Evolutionary conservation across 2,888 invertebrate genomes (phyloP).

Genomic region (Erynnis tages): DNA sequence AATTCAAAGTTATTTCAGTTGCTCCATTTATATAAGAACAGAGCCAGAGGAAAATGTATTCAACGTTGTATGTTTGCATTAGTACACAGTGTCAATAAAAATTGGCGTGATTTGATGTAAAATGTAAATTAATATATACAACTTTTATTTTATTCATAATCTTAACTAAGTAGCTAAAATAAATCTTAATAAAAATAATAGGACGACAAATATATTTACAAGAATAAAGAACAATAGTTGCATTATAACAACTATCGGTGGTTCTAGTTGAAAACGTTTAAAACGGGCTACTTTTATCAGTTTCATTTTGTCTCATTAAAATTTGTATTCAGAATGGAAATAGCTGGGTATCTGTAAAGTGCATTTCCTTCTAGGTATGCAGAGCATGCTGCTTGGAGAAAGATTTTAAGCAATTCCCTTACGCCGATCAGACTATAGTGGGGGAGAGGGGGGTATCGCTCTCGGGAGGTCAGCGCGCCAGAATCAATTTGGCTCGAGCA

Average conservation of each 20-base stretch:
- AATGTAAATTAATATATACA: too few species aligned
- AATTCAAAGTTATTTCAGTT: too few species aligned
- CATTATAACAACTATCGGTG: too few species aligned
- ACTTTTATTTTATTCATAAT: too few species aligned
- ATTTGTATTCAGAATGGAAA: conserved; percentile 3
- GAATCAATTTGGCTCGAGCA: conserved; percentile 84
- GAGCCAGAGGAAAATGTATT: too few species aligned
- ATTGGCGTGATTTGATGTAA: too few species aligned
- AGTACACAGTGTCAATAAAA: too few species aligned
- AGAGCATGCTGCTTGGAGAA: conserved; percentile 77
- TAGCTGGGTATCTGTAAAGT: conserved; percentile 24
- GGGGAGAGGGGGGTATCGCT: conserved; percentile 87
- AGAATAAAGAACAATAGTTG: too few species aligned
- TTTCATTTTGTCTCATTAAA: not conserved
- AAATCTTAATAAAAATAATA: not conserved
- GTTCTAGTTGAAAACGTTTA: not conserved
- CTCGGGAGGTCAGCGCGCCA: conserved; percentile 88
- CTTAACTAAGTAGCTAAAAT: too few species aligned
- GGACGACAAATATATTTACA: too few species aligned
- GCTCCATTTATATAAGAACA: too few species aligned
- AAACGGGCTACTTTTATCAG: not conserved
- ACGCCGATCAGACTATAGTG: conserved; percentile 85
- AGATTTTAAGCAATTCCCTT: conserved; percentile 82
- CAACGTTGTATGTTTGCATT: too few species aligned
- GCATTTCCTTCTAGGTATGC: conserved; percentile 54